Evolutionary conservation across 2,888 invertebrate genomes (phyloP).

Genomic region (Atethmia centrago): DNA sequence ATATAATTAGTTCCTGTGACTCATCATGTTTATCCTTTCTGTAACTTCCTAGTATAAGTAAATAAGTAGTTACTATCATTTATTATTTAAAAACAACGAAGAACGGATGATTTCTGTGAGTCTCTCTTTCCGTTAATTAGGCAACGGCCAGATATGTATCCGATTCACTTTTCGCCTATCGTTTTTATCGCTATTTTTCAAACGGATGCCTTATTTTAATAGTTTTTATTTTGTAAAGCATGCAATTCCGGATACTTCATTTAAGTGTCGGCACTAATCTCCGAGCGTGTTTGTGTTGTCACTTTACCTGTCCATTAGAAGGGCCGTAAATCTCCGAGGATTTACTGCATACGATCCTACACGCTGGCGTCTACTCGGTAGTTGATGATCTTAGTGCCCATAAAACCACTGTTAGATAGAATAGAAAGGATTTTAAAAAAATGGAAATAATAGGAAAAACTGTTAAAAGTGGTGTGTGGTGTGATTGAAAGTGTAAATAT

Average conservation of each 20-base stretch:
- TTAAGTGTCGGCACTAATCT: constrained; percentile 49
- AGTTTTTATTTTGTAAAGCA: constrained; percentile 3
- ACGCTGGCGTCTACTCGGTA: constrained; percentile 19
- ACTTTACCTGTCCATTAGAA: constrained; percentile 52
- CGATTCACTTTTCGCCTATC: neutral
- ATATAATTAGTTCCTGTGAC: too few species aligned
- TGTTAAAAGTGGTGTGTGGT: neutral
- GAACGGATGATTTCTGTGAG: too few species aligned
- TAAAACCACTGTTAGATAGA: constrained; percentile 5
- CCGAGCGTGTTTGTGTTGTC: constrained; percentile 51
- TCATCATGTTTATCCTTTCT: too few species aligned
- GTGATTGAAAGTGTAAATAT: neutral
- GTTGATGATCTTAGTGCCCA: constrained; percentile 42
- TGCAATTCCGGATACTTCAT: constrained; percentile 13
- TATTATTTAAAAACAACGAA: neutral
- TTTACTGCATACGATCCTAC: constrained; percentile 45
- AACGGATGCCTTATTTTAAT: neutral
- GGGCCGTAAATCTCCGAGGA: constrained; percentile 54
- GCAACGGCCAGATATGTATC: neutral
- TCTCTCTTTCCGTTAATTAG: neutral
- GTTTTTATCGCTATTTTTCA: constrained; percentile 5
- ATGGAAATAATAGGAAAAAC: neutral
- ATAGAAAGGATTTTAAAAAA: neutral
- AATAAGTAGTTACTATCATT: neutral
- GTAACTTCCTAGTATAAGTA: neutral